A percentile compares a stretch with the other conserved stretches of the same genome.
Conservation (phyloP, 2,113 vertebrate species). For the Vulpes ferrilata region DNA sequence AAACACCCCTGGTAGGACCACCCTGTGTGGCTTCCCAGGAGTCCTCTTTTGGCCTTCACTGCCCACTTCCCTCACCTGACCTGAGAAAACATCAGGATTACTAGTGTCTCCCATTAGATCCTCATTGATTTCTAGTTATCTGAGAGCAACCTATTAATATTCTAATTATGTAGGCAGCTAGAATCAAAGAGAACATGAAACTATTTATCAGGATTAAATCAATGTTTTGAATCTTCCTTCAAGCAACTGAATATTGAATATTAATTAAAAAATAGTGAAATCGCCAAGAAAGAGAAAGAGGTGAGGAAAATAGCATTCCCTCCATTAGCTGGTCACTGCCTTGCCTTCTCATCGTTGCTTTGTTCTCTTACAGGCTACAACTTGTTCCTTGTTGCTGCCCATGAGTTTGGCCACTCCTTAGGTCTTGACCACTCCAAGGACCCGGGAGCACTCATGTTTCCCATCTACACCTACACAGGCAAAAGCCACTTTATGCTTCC, state of each 20-base stretch:
- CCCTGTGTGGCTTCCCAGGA: not conserved
- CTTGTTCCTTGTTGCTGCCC: constrained; percentile 95
- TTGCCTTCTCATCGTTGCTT: not conserved
- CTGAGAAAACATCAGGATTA: not conserved
- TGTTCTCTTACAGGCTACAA: constrained; percentile 92
- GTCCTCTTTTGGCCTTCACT: not conserved
- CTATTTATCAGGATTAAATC: not conserved
- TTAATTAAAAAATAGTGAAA: not conserved
- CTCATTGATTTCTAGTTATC: not conserved
- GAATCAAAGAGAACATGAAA: not conserved
- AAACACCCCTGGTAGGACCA: not conserved
- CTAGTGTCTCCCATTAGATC: not conserved
- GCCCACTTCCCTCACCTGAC: not conserved
- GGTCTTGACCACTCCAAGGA: constrained; percentile 96
- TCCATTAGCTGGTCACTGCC: not conserved
- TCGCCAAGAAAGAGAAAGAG: not conserved
- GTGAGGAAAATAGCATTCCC: not conserved
- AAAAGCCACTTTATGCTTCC: constrained; percentile 90
- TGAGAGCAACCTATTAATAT: not conserved
- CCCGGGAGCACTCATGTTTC: constrained; percentile 96
- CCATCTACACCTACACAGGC: constrained; percentile 92
- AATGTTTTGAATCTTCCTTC: not conserved
- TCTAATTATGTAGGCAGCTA: not conserved
- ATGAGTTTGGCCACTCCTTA: constrained; percentile 97
- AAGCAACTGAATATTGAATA: not conserved